Base-by-base conservation (phyloP, 2,797 vertebrate species). In the Toxotes lorentzi region DNA sequence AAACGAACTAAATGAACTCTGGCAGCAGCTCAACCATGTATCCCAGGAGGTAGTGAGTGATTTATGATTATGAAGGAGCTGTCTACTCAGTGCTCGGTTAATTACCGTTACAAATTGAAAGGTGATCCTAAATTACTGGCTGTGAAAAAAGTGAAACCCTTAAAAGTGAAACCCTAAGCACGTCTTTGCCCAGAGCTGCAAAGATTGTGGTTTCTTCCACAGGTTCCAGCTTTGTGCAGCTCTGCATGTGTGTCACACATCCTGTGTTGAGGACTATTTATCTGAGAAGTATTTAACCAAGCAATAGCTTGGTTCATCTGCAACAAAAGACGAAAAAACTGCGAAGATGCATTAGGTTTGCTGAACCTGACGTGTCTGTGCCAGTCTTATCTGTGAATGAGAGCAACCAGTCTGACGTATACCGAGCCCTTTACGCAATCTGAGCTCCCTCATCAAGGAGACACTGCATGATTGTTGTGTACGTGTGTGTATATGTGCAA, bases 11-110 rank as follows among this genome's bases (percentile, higher is more conserved):
- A 67, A 24, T 75, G 64, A 82, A 70, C 43, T 45, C 69, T 60
- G 58, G 32, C 77, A 54, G 68, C 50, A 27, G 64, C 51, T 71
- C 73, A 47, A 23, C 16, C 14, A 17, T 17, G 41, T 7, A 30
- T 69, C 71, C 34, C 23, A 4, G 60, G 65, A 80, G 61, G 57
- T 64, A 45, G 51, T 10, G 41, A 19, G 47, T 60, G 74, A 86
- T 78, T 76, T 60, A 80, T 74, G 82, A 76, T 76, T 60, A 80
- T 72, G 82, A 76, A 34, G 65, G 78, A 68, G 11, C 5, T 32
- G 50, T 57, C 66, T 45, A 32, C 63, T 63, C 45, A 16, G 67
- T 47, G 3, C 69, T 58, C 30, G 0, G 64, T 65, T 70, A 77
- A 81, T 71, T 78, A 60, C 60, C 63, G 70, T 63, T 23, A 45